Evolutionary conservation across 1,140 invertebrate species (phyloP).

Genomic region (Lepidurus apus): DNA sequence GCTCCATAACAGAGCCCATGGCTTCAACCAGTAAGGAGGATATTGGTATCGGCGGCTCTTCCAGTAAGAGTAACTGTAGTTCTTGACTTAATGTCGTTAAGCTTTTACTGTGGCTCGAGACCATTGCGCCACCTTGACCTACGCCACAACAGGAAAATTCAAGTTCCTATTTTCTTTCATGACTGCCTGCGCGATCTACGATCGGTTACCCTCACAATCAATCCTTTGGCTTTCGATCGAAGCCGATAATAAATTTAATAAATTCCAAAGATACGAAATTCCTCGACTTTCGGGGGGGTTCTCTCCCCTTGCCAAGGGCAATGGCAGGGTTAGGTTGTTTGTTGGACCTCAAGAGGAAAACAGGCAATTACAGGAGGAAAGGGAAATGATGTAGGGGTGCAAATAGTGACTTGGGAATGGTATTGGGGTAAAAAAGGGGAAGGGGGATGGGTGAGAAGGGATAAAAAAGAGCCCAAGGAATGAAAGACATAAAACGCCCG

Average conservation of each 20-base stretch:
- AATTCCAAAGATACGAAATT: no score
- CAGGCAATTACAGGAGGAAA: conserved; percentile 7
- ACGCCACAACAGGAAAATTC: neutral
- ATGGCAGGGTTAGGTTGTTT: neutral
- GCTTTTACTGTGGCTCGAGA: neutral
- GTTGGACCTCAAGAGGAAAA: neutral
- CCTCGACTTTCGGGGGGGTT: no score
- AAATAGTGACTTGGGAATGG: neutral
- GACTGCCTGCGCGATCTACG: no score
- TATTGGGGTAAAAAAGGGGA: neutral
- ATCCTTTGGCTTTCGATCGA: no score
- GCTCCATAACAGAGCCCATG: conserved; percentile 85
- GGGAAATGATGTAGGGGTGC: neutral
- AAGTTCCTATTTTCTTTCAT: no score
- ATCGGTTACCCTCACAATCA: no score
- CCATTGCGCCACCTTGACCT: neutral
- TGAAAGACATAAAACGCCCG: no score
- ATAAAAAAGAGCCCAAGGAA: neutral
- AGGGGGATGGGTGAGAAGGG: neutral
- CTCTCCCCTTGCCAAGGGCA: neutral
- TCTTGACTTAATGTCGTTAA: conserved; percentile 28
- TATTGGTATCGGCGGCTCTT: conserved; percentile 30
- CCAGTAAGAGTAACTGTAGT: conserved; percentile 26
- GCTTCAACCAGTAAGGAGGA: conserved; percentile 64
- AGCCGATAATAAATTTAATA: no score